Percentiles rank a stretch among this genome's conserved stretches.
Conservation (phyloP, 2,797 vertebrate genomes). For the Lerista edwardsae region DNA sequence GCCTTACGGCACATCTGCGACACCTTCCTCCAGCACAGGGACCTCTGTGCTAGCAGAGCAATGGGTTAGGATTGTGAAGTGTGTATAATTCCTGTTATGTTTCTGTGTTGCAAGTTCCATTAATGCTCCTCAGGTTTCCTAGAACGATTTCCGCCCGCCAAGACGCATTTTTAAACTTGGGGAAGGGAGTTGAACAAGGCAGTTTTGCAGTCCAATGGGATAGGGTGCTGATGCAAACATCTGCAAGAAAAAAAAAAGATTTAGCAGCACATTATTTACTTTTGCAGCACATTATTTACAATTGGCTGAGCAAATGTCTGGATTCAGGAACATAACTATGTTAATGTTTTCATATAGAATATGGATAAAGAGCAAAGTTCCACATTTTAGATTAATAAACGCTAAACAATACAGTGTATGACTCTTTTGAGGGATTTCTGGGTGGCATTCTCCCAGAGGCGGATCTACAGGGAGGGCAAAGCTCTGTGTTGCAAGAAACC, state of each 20-base stretch:
- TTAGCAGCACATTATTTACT: background rate
- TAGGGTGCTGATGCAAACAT: background rate
- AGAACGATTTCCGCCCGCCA: background rate
- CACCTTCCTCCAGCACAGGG: no score
- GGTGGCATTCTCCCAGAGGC: no score
- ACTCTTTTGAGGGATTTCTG: no score
- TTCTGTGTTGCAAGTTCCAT: no score
- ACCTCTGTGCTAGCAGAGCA: no score
- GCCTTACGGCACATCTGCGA: no score
- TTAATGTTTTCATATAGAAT: background rate
- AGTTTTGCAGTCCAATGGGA: background rate
- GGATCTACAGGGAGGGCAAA: no score
- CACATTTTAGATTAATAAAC: background rate
- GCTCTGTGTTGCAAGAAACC: no score
- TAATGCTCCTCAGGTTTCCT: background rate
- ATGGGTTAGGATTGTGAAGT: no score
- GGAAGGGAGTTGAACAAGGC: background rate
- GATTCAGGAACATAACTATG: background rate
- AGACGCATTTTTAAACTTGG: background rate
- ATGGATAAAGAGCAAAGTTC: background rate
- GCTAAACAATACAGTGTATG: background rate
- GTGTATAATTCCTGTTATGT: background rate
- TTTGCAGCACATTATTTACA: background rate
- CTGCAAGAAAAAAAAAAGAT: background rate
- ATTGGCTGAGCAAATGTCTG: background rate